phyloP scores from a whole-genome alignment of 2,113 vertebrate genomes.

The Atherinomorus stipes region DNA sequence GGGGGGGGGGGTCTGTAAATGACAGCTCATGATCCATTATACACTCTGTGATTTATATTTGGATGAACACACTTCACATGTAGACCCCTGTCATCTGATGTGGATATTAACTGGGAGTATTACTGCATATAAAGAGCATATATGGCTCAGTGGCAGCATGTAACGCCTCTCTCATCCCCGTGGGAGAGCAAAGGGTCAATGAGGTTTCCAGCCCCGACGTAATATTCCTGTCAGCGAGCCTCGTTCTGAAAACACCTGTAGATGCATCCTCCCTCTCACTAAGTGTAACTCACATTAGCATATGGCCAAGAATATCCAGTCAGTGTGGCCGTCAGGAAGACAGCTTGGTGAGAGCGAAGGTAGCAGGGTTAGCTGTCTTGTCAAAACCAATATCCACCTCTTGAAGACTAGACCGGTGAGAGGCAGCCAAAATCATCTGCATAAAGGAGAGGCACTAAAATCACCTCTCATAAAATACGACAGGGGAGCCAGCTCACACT shows the following conservation, averaged over 20 bases:
- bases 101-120: slow-evolving; percentile 48
- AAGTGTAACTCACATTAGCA: slow-evolving; percentile 68
- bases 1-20: slow-evolving; percentile 26
- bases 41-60: slow-evolving; percentile 31
- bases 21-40: slow-evolving; percentile 34
- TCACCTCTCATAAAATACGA: slow-evolving; percentile 76
- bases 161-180: slow-evolving; percentile 37
- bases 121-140: slow-evolving; percentile 44
- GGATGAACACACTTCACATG: slow-evolving; percentile 18
- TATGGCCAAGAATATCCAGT: slow-evolving; percentile 60
- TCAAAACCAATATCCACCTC: slow-evolving; percentile 77
- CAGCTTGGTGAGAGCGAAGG: slow-evolving; percentile 62
- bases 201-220: slow-evolving; percentile 37
- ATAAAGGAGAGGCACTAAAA: slow-evolving; percentile 78
- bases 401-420: slow-evolving; percentile 69
- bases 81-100: slow-evolving; percentile 37
- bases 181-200: slow-evolving; percentile 59
- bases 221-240: slow-evolving; percentile 56
- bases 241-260: slow-evolving; percentile 69
- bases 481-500: slow-evolving; percentile 73
- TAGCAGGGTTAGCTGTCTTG: slow-evolving; percentile 70
- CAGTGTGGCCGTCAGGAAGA: slow-evolving; percentile 55
- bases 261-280: slow-evolving; percentile 57
- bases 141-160: slow-evolving; percentile 38
- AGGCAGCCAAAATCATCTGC: slow-evolving; percentile 73